A percentile compares a stretch with the other conserved stretches of the same genome.
phyloP scores from a whole-genome alignment of 2,113 vertebrate species.

The Phalacrocorax pelagicus region DNA sequence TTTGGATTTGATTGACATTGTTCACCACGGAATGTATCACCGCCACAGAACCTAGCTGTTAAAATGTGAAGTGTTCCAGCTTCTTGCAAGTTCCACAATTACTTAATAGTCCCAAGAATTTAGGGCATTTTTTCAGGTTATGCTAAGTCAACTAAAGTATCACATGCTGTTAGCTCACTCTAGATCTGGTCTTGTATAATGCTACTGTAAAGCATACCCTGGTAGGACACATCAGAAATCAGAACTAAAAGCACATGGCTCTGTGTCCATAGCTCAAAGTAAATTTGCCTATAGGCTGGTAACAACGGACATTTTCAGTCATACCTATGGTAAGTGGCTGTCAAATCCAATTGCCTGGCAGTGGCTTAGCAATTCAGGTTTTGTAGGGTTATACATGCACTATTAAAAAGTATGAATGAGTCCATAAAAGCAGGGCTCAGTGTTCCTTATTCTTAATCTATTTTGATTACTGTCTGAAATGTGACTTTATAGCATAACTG shows the following conservation, averaged over 20 bases:
- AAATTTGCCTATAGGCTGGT: neutral
- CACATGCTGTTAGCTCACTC: constrained; percentile 1
- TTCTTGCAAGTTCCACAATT: neutral
- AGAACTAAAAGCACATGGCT: neutral
- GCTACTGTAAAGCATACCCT: neutral
- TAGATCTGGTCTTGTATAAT: constrained; percentile 4
- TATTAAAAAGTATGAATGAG: neutral
- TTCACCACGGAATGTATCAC: neutral
- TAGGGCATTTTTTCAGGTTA: constrained; percentile 7
- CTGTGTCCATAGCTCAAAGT: neutral
- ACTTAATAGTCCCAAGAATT: neutral
- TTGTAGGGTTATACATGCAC: neutral
- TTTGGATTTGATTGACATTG: neutral
- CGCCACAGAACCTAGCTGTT: neutral
- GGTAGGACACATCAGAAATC: neutral
- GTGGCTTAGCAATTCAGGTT: neutral
- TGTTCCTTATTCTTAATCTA: neutral
- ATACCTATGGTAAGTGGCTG: neutral
- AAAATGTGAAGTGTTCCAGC: neutral
- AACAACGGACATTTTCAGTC: neutral
- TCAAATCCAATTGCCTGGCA: neutral
- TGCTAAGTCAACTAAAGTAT: neutral
- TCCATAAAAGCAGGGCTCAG: neutral
- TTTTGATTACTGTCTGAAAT: neutral
- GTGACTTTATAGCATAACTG: neutral